phyloP scores from a whole-genome alignment of 2,888 invertebrate species.

The Apodemia mormo region DNA sequence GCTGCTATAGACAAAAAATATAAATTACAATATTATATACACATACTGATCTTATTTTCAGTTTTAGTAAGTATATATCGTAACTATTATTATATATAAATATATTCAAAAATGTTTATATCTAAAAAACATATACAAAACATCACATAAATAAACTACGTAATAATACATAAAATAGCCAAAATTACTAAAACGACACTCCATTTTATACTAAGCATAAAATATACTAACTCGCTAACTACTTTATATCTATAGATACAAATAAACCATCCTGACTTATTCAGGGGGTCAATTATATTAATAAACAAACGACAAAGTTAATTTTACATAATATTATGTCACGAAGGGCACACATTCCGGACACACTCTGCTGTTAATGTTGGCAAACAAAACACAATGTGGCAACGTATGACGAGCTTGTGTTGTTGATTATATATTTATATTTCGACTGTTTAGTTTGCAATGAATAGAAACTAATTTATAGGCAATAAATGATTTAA shows the following conservation, averaged over 20 bases:
- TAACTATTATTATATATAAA: too few relatives aligned
- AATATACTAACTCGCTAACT: slow-evolving; percentile 22
- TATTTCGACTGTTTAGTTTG: background rate
- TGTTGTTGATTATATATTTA: slow-evolving; percentile 37
- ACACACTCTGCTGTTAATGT: slow-evolving; percentile 63
- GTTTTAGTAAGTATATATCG: too few relatives aligned
- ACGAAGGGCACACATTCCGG: slow-evolving; percentile 36
- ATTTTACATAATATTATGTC: slow-evolving; percentile 21
- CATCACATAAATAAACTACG: slow-evolving; percentile 9
- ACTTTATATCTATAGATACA: background rate
- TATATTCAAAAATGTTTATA: background rate
- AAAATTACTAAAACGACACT: slow-evolving; percentile 47
- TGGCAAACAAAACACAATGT: slow-evolving; percentile 63
- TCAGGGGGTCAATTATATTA: slow-evolving; percentile 33
- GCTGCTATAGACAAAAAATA: too few relatives aligned
- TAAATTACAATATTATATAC: too few relatives aligned
- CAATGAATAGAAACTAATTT: background rate
- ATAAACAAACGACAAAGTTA: slow-evolving; percentile 30
- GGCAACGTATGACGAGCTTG: slow-evolving; percentile 79
- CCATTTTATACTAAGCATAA: slow-evolving; percentile 44
- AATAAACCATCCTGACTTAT: slow-evolving; percentile 33
- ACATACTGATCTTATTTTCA: too few relatives aligned
- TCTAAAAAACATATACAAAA: slow-evolving; percentile 19
- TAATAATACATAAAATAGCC: slow-evolving; percentile 72
- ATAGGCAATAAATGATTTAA: background rate